Evolutionary conservation across 2,113 vertebrate species (phyloP).

Genomic region (Phalacrocorax brasilianus): DNA sequence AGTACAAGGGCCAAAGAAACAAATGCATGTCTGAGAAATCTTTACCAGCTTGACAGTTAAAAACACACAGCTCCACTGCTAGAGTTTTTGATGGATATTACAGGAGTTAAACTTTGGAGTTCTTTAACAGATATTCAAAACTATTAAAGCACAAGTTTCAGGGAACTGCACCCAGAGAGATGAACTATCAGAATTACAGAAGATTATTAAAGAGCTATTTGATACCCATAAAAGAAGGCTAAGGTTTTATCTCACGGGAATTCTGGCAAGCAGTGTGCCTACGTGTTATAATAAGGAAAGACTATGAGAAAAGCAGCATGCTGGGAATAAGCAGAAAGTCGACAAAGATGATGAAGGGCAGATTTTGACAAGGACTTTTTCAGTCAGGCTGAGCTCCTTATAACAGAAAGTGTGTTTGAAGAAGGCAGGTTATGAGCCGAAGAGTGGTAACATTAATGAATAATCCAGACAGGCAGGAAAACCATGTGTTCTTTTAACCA

Average conservation of each 20-base stretch:
- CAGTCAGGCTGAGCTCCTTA: background rate
- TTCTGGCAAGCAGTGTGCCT: background rate
- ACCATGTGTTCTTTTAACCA: background rate
- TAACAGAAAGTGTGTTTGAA: constrained; percentile 33
- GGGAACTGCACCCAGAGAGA: background rate
- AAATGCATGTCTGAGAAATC: background rate
- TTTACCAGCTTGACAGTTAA: constrained; percentile 1
- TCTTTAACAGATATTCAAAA: constrained; percentile 12
- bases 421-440: background rate
- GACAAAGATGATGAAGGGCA: constrained; percentile 12
- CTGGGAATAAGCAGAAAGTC: background rate
- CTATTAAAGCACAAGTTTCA: constrained; percentile 11
- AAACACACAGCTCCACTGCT: background rate
- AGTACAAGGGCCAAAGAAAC: background rate
- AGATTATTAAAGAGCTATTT: constrained; percentile 28
- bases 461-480: background rate
- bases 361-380: constrained; percentile 31
- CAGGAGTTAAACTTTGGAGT: background rate
- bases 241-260: background rate
- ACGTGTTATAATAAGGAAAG: background rate
- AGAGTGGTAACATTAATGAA: background rate
- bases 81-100: background rate
- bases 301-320: background rate
- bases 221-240: constrained; percentile 1
- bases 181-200: background rate